Conservation (phyloP, 2,888 invertebrate genomes). For the Oscheius onirici region DNA sequence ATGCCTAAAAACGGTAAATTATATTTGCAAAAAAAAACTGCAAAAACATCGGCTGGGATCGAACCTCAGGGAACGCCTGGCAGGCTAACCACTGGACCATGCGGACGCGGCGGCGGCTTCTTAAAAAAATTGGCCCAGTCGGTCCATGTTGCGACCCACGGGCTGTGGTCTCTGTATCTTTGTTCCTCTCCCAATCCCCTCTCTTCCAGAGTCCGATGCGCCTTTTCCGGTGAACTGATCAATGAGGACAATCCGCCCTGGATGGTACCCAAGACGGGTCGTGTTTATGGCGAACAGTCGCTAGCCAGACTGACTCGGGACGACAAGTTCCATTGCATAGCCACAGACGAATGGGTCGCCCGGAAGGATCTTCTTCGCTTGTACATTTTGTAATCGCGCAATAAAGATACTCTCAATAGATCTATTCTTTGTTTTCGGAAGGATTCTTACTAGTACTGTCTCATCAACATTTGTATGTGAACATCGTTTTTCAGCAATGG, state of each 20-base stretch:
- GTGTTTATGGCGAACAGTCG: constrained; percentile 77
- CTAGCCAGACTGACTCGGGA: constrained; percentile 75
- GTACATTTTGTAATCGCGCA: constrained; percentile 85
- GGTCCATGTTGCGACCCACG: no score
- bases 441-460: not conserved
- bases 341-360: constrained; percentile 89
- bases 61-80: no score
- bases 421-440: not conserved
- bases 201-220: constrained; percentile 78
- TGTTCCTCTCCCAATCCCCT: not conserved
- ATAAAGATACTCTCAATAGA: not conserved
- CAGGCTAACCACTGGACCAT: no score
- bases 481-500: constrained; percentile 33
- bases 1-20: no score
- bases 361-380: constrained; percentile 94
- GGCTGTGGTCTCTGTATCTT: not conserved
- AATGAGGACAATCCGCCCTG: constrained; percentile 94
- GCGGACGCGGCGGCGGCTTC: no score
- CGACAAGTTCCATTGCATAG: constrained; percentile 90
- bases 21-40: no score
- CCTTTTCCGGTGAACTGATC: constrained; percentile 89
- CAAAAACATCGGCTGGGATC: no score
- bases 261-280: constrained; percentile 93
- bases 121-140: no score
- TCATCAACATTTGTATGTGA: not conserved